phyloP scores from a whole-genome alignment of 2,888 invertebrate genomes.

The Shargacucullia verbasci region DNA sequence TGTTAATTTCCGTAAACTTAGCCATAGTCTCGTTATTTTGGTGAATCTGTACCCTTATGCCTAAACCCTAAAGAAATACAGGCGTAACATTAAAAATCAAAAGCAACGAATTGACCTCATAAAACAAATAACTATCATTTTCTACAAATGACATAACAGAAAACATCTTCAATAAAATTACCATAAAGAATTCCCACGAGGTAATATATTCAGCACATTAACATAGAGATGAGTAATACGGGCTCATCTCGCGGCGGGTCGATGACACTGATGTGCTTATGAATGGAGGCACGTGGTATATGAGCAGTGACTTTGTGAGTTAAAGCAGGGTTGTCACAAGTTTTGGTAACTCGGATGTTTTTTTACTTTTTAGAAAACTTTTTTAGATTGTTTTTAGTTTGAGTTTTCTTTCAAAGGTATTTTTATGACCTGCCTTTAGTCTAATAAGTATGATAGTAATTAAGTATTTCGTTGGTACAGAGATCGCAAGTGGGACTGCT shows the following conservation, averaged over 20 bases:
- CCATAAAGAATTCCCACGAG: slow-evolving; percentile 45
- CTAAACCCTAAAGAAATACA: background rate
- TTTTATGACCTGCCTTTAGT: no score
- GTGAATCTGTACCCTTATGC: no score
- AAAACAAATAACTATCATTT: slow-evolving; percentile 13
- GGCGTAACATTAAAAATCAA: background rate
- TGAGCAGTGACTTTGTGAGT: slow-evolving; percentile 16
- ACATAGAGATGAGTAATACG: slow-evolving; percentile 54
- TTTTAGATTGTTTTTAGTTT: no score
- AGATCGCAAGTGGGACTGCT: no score
- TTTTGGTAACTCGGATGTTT: no score
- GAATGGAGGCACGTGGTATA: slow-evolving; percentile 51
- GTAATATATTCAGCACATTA: slow-evolving; percentile 52
- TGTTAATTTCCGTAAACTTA: no score
- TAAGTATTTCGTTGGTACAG: no score
- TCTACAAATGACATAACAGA: slow-evolving; percentile 20
- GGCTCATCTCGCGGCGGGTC: slow-evolving; percentile 53
- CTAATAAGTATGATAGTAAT: no score
- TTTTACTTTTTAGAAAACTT: no score
- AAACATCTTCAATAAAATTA: slow-evolving; percentile 41
- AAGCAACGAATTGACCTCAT: slow-evolving; percentile 7
- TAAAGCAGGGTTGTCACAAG: slow-evolving; percentile 1
- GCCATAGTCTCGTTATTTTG: no score
- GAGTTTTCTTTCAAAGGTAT: no score
- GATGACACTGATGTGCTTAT: slow-evolving; percentile 48